Percentiles rank a stretch among this genome's conserved stretches.
Evolutionary conservation across 2,888 invertebrate species (phyloP).

Genomic region (Molorchus minor): DNA sequence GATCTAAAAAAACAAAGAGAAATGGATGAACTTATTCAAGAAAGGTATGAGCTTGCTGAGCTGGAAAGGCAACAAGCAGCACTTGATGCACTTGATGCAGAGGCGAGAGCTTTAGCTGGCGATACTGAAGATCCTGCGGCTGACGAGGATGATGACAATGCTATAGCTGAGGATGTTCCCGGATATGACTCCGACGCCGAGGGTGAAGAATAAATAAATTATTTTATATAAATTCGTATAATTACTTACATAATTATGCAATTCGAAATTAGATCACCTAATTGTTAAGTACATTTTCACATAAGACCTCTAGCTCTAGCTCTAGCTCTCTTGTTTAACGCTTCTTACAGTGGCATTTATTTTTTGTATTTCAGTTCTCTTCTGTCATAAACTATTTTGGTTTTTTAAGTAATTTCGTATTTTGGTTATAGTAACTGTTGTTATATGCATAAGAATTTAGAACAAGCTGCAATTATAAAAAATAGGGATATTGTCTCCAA

Average conservation of each 20-base stretch:
- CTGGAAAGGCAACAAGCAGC: constrained; percentile 49
- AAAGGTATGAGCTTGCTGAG: constrained; percentile 43
- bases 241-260: neutral
- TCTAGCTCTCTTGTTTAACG: constrained; percentile 16
- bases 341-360: constrained; percentile 36
- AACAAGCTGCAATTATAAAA: too few species aligned
- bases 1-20: constrained; percentile 35
- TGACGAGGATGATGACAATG: constrained; percentile 47
- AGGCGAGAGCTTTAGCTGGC: constrained; percentile 40
- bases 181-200: constrained; percentile 43
- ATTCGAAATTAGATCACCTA: too few species aligned
- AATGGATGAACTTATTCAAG: constrained; percentile 39
- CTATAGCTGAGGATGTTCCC: constrained; percentile 50
- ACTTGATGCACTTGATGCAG: constrained; percentile 46
- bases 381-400: constrained; percentile 16
- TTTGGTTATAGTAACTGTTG: too few species aligned
- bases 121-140: constrained; percentile 15
- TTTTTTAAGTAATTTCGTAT: too few species aligned
- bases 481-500: too few species aligned
- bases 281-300: too few species aligned
- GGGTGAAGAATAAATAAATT: constrained; percentile 27
- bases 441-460: too few species aligned
- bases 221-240: neutral
- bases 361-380: constrained; percentile 35
- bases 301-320: too few species aligned